A percentile compares a stretch with the other conserved stretches of the same genome.
phyloP scores from a whole-genome alignment of 37 sponge, comb jelly and placozoan species.

The Crambe crambe region DNA sequence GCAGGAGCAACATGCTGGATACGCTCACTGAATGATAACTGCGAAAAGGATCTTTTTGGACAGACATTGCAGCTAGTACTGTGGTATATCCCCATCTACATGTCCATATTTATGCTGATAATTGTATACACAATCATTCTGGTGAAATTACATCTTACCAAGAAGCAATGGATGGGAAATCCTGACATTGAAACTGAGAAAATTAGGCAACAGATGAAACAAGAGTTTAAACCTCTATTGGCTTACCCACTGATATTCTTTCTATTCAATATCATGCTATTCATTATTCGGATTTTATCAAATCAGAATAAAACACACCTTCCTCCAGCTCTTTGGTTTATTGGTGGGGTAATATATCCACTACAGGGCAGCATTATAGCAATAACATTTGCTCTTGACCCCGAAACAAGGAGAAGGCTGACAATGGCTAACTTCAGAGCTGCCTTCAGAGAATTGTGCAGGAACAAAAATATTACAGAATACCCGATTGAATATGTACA shows the following conservation, averaged over 20 bases:
- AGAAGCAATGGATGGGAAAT: neutral
- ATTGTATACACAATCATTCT: constrained; percentile 18
- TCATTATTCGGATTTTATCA: constrained; percentile 42
- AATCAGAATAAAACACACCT: neutral
- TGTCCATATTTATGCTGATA: constrained; percentile 4
- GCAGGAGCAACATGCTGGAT: constrained; percentile 82
- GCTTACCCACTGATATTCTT: constrained; percentile 38
- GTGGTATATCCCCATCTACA: constrained; percentile 54
- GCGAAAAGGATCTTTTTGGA: constrained; percentile 11
- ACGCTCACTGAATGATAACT: constrained; percentile 7
- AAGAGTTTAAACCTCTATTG: constrained; percentile 22
- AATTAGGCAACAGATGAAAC: neutral
- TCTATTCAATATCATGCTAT: constrained; percentile 22
- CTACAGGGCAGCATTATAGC: constrained; percentile 40
- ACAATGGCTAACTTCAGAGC: neutral
- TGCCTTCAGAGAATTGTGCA: constrained; percentile 9
- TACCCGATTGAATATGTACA: neutral
- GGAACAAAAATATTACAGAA: neutral
- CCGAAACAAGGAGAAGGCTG: constrained; percentile 33
- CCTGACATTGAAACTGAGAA: neutral
- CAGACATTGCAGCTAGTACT: constrained; percentile 22
- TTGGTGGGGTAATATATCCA: constrained; percentile 49
- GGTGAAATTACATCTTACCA: neutral
- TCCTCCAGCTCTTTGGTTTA: constrained; percentile 29
- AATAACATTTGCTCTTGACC: constrained; percentile 44